Evolutionary conservation across 1,140 invertebrate species (phyloP).

Genomic region (Leptinotarsa texana): DNA sequence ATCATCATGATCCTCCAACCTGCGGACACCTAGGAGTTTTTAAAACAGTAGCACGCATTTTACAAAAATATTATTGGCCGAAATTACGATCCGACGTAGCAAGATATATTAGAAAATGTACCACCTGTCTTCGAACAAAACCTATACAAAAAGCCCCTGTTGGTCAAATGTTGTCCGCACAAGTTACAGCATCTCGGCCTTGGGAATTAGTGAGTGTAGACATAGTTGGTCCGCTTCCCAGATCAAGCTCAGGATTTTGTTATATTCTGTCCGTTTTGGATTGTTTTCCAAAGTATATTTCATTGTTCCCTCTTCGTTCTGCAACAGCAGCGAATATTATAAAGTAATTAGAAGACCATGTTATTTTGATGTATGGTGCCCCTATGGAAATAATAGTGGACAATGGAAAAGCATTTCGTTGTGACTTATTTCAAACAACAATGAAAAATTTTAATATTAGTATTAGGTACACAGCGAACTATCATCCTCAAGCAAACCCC

Average conservation of each 20-base stretch:
- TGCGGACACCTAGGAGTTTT: slow-evolving; percentile 10
- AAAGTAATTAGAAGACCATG: slow-evolving; percentile 25
- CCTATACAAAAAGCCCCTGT: slow-evolving; percentile 32
- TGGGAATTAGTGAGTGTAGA: slow-evolving; percentile 43
- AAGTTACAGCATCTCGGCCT: slow-evolving; percentile 27
- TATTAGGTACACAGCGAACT: too few relatives aligned
- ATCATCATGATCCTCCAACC: too few relatives aligned
- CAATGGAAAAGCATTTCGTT: too few relatives aligned
- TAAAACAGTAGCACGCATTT: slow-evolving; percentile 38
- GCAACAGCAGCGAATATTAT: slow-evolving; percentile 11
- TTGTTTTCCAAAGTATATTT: slow-evolving; percentile 28
- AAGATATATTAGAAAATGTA: slow-evolving; percentile 37
- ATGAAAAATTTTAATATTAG: too few relatives aligned
- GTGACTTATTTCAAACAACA: too few relatives aligned
- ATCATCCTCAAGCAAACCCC: slow-evolving; percentile 22
- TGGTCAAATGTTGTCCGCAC: slow-evolving; percentile 37
- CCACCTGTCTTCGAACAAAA: slow-evolving; percentile 39
- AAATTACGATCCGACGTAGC: slow-evolving; percentile 39
- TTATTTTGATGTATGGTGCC: too few relatives aligned
- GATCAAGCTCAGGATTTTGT: slow-evolving; percentile 37
- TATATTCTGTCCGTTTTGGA: too few relatives aligned
- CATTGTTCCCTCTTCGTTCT: slow-evolving; percentile 12
- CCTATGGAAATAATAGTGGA: slow-evolving; percentile 22
- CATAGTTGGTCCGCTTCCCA: slow-evolving; percentile 47
- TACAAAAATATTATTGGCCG: slow-evolving; percentile 43